Conservation (phyloP, 2,888 invertebrate species). For the Drosophila testacea region DNA sequence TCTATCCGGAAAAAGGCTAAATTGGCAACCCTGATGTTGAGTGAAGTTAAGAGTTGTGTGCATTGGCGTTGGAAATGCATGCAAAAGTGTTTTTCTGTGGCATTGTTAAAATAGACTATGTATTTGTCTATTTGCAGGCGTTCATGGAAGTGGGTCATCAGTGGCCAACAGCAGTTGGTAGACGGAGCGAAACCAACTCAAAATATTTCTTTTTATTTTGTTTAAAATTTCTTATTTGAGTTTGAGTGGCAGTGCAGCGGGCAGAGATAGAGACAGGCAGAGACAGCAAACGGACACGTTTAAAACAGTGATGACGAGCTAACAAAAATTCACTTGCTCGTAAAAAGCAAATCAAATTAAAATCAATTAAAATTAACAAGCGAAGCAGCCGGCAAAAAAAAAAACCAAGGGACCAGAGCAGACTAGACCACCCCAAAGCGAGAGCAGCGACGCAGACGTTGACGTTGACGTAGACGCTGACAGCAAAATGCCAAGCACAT, state of each 20-base stretch:
- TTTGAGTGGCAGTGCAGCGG: constrained; percentile 5
- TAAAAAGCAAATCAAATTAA: constrained; percentile 70
- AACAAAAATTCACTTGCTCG: constrained; percentile 62
- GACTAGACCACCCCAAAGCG: constrained; percentile 42
- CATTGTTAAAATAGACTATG: constrained; percentile 41
- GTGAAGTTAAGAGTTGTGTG: constrained; percentile 12
- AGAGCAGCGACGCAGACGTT: constrained; percentile 18
- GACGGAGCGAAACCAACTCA: constrained; percentile 16
- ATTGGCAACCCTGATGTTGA: background rate
- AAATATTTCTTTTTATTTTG: constrained; percentile 1
- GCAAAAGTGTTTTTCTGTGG: constrained; percentile 45
- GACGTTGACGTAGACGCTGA: constrained; percentile 25
- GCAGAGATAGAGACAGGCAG: background rate
- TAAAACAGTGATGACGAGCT: constrained; percentile 32
- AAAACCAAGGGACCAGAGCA: constrained; percentile 29
- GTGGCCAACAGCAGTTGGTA: constrained; percentile 4
- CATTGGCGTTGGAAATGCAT: constrained; percentile 42
- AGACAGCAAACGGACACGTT: too few relatives aligned
- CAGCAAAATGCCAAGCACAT: constrained; percentile 63
- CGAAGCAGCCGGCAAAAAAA: constrained; percentile 48
- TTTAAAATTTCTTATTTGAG: constrained; percentile 16
- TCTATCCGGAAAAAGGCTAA: too few relatives aligned
- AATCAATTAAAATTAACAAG: constrained; percentile 78
- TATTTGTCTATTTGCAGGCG: constrained; percentile 43
- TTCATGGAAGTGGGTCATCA: constrained; percentile 40